These are phyloP conservation scores for Columba janthina DNA, from an alignment of 2,113 vertebrate genomes.

Conservation along the genomic window DNA sequence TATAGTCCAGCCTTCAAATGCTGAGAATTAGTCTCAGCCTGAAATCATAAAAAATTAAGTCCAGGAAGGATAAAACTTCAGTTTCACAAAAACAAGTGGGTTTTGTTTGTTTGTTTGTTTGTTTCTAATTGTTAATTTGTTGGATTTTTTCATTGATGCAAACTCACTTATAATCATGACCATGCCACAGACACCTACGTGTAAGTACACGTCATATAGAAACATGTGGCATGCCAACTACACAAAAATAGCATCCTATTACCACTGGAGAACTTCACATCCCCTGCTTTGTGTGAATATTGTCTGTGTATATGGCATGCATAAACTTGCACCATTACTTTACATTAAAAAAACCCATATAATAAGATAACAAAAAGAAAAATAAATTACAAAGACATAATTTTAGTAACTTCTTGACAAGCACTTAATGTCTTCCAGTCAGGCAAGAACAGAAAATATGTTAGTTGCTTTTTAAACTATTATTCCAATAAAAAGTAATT, in stretches of 20 bases:
- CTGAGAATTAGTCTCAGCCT: background rate
- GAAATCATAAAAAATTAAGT: background rate
- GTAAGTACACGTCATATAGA: background rate
- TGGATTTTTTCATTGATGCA: background rate
- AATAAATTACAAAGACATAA: slow-evolving; percentile 48
- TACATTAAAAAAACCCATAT: background rate
- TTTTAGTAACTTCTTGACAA: slow-evolving; percentile 67
- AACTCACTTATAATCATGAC: background rate
- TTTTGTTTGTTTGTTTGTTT: too few species aligned
- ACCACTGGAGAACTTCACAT: background rate
- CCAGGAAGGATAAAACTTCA: background rate
- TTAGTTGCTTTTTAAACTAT: slow-evolving; percentile 69
- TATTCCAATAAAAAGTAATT: slow-evolving; percentile 75
- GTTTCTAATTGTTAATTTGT: background rate
- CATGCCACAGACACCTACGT: background rate
- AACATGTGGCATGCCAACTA: background rate
- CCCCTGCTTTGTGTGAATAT: background rate
- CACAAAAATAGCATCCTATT: background rate
- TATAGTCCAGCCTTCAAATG: background rate
- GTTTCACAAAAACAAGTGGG: background rate
- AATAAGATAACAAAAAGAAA: slow-evolving; percentile 11
- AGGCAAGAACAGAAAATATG: slow-evolving; percentile 64
- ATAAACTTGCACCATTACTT: background rate
- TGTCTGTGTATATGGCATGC: background rate
- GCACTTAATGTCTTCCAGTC: slow-evolving; percentile 62